A percentile compares a stretch with the other conserved stretches of the same genome.
phyloP scores from a whole-genome alignment of 2,797 vertebrate genomes.

The Microchirus variegatus region DNA sequence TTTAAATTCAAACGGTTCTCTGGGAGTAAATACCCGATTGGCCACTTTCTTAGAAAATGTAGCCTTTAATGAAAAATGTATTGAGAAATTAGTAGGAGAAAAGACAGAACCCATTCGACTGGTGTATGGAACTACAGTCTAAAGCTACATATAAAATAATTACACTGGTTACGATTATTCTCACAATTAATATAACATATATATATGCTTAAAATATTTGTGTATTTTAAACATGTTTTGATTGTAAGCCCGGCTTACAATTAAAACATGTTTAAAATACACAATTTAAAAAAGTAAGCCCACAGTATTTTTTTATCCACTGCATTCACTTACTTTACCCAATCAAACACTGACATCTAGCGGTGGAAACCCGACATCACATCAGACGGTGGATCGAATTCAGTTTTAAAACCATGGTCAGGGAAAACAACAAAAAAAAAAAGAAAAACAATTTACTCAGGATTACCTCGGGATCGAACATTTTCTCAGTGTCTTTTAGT shows the following conservation, averaged over 20 bases:
- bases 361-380: slow-evolving; percentile 12
- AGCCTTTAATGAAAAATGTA: background rate
- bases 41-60: background rate
- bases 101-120: background rate
- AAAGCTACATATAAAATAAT: background rate
- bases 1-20: background rate
- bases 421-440: too few species aligned
- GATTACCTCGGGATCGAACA: too few species aligned
- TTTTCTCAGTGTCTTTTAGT: too few species aligned
- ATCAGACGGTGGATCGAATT: fast-evolving
- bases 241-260: too few species aligned
- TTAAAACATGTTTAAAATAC: too few species aligned
- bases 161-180: background rate
- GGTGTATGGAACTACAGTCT: background rate
- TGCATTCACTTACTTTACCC: background rate
- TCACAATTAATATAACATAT: too few species aligned
- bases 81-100: background rate
- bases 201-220: too few species aligned
- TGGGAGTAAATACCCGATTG: background rate
- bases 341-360: slow-evolving; percentile 43
- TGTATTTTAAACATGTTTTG: background rate
- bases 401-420: too few species aligned
- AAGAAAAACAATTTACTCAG: too few species aligned
- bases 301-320: background rate
- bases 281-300: too few species aligned